Percentiles rank a stretch among this genome's conserved stretches.
phyloP scores from a whole-genome alignment of 1,140 invertebrate species.

The Drosophila hydei region DNA sequence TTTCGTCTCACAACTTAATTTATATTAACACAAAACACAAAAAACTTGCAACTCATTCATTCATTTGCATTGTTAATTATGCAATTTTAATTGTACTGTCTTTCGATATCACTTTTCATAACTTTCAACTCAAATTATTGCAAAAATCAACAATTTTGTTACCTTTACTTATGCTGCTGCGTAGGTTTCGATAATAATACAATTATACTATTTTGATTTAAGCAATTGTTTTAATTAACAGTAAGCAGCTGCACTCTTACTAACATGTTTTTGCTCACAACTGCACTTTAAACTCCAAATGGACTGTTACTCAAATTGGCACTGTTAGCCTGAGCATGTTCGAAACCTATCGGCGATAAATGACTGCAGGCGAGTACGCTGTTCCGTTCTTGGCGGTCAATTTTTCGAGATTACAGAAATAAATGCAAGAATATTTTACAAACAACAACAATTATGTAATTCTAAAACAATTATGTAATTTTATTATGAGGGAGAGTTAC shows the following conservation, averaged over 20 bases:
- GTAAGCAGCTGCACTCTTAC: conserved; percentile 11
- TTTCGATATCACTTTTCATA: background rate
- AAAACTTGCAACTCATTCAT: conserved; percentile 46
- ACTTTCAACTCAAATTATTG: background rate
- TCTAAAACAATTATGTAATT: too few relatives aligned
- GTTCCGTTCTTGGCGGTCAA: background rate
- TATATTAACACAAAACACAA: background rate
- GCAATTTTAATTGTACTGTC: conserved; percentile 24
- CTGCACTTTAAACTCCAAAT: conserved; percentile 17
- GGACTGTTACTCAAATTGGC: conserved; percentile 8
- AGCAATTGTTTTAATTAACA: conserved; percentile 17
- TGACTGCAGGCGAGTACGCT: background rate
- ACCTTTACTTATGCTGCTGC: conserved; percentile 18
- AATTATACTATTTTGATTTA: conserved; percentile 8
- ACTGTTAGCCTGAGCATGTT: conserved; percentile 5
- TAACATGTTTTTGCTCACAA: conserved; percentile 16
- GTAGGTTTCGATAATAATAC: background rate
- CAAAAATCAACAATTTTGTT: background rate
- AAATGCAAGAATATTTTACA: too few relatives aligned
- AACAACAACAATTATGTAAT: too few relatives aligned
- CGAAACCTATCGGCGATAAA: background rate
- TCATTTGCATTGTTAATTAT: conserved; percentile 37
- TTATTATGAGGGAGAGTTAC: too few relatives aligned
- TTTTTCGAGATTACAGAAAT: too few relatives aligned
- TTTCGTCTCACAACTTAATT: background rate